Conservation (phyloP, 2,113 vertebrate genomes). For the Prinia subflava region DNA sequence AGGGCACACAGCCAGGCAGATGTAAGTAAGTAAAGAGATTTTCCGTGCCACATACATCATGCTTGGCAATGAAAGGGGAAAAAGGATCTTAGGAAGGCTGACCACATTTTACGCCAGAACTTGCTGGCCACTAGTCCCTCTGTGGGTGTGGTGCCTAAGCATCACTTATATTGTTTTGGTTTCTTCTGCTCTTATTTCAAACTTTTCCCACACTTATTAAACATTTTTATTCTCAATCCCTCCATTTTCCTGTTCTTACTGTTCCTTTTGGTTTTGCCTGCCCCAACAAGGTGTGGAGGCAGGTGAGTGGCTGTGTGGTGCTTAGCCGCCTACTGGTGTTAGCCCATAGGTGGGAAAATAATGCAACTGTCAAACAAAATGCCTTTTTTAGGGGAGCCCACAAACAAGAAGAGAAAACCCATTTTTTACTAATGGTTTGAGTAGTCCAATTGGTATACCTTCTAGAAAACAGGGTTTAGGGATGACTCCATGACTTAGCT, state of each 20-base stretch:
- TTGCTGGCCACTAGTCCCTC: background rate
- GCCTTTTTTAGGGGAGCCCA: background rate
- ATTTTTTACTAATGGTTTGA: background rate
- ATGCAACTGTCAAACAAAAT: background rate
- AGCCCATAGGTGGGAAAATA: background rate
- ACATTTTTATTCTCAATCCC: background rate
- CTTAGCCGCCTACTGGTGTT: background rate
- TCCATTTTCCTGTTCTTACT: background rate
- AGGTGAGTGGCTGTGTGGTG: background rate
- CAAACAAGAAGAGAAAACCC: background rate
- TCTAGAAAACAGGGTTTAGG: background rate
- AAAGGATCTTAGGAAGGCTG: background rate
- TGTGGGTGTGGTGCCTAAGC: background rate
- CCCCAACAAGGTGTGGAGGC: background rate
- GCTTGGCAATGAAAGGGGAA: background rate
- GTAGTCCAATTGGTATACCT: background rate
- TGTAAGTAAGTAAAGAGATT: background rate
- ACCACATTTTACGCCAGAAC: rapidly evolving
- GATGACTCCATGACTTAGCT: background rate
- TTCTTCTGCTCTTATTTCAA: background rate
- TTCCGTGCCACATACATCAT: background rate
- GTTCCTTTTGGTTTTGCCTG: background rate
- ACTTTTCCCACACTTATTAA: background rate
- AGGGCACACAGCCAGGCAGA: background rate
- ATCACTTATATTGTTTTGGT: background rate